phyloP scores from a whole-genome alignment of 1,140 invertebrate species.

The Anastatus disparis region DNA sequence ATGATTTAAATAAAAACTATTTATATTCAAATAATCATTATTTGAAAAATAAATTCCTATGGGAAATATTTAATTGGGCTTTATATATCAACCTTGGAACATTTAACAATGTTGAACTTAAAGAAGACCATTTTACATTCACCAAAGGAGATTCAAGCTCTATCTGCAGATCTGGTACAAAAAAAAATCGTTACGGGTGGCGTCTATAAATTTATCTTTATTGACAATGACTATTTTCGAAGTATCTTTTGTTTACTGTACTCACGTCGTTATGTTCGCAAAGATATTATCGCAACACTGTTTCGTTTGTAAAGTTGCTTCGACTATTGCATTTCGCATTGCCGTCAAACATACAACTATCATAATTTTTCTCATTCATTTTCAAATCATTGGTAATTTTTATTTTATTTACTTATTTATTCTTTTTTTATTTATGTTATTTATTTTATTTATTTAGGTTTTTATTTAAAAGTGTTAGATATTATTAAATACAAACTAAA shows the following conservation, averaged over 20 bases:
- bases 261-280: not conserved
- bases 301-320: no score
- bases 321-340: no score
- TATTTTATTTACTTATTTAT: no score
- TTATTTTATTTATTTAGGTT: no score
- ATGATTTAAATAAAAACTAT: not conserved
- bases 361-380: no score
- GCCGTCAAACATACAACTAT: no score
- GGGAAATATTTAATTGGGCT: conserved; percentile 12
- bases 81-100: conserved; percentile 2
- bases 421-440: no score
- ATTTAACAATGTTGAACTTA: not conserved
- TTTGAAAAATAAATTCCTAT: not conserved
- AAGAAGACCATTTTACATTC: conserved; percentile 9
- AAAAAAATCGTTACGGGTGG: conserved; percentile 28
- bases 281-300: not conserved
- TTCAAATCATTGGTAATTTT: no score
- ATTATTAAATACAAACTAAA: no score
- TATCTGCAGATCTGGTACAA: conserved; percentile 1
- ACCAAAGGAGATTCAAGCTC: conserved; percentile 10
- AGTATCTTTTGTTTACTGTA: conserved; percentile 5
- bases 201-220: conserved; percentile 28
- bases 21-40: not conserved
- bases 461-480: no score
- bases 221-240: conserved; percentile 12